phyloP scores from a whole-genome alignment of 2,113 vertebrate species.

The Psittacus erithacus region DNA sequence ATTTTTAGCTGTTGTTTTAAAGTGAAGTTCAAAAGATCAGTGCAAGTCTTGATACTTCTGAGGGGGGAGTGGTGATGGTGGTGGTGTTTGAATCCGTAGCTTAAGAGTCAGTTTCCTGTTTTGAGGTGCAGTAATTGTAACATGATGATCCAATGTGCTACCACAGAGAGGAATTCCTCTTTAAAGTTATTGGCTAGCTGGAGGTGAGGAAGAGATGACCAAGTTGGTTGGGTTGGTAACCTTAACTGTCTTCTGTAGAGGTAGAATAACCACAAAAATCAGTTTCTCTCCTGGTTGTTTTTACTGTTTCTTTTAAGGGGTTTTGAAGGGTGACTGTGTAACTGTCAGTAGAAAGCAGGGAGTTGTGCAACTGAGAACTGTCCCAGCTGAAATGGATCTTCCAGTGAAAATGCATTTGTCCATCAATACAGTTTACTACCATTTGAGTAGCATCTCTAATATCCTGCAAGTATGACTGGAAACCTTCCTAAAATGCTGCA shows the following conservation, averaged over 20 bases:
- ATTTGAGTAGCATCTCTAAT: background rate
- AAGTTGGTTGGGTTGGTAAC: background rate
- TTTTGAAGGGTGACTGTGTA: background rate
- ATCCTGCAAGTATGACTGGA: background rate
- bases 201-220: background rate
- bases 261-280: background rate
- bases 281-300: background rate
- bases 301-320: background rate
- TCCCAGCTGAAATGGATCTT: background rate
- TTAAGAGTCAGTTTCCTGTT: background rate
- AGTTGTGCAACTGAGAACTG: background rate
- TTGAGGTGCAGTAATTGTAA: background rate
- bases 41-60: background rate
- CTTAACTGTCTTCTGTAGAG: background rate
- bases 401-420: background rate
- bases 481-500: background rate
- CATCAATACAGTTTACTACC: background rate
- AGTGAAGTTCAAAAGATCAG: background rate
- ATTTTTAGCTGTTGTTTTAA: background rate
- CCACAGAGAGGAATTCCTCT: background rate
- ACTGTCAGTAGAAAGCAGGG: background rate
- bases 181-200: background rate
- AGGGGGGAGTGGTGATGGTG: background rate
- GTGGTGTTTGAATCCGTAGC: background rate
- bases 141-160: accelerated